Conservation (phyloP, 2,113 vertebrate genomes). For the Pachycephala philippinensis region DNA sequence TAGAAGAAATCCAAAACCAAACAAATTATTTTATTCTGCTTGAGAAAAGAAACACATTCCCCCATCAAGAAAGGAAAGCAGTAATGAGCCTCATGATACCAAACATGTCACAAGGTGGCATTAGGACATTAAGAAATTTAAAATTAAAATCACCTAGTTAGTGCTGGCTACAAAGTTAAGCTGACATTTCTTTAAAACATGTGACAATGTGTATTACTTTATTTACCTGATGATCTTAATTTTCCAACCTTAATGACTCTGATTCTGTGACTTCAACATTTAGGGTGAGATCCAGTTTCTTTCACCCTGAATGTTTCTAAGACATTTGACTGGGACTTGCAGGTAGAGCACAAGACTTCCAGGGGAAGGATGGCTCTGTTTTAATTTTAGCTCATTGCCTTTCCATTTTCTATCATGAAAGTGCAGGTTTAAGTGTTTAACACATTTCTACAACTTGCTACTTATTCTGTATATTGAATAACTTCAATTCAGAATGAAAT, state of each 20-base stretch:
- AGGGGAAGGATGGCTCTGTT: background rate
- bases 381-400: background rate
- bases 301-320: background rate
- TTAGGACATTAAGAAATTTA: background rate
- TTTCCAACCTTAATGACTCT: background rate
- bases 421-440: background rate
- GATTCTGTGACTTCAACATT: background rate
- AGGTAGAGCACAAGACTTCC: background rate
- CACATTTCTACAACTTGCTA: background rate
- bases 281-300: background rate
- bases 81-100: background rate
- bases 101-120: background rate
- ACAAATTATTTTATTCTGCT: background rate
- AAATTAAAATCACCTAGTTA: background rate
- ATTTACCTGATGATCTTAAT: background rate
- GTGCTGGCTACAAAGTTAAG: background rate
- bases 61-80: background rate
- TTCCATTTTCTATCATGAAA: background rate
- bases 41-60: background rate
- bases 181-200: background rate
- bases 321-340: background rate
- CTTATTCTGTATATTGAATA: background rate
- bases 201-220: background rate
- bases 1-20: background rate
- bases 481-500: background rate